Base-by-base conservation (phyloP, 2,888 invertebrate species). In the Diplolepis rosae region DNA sequence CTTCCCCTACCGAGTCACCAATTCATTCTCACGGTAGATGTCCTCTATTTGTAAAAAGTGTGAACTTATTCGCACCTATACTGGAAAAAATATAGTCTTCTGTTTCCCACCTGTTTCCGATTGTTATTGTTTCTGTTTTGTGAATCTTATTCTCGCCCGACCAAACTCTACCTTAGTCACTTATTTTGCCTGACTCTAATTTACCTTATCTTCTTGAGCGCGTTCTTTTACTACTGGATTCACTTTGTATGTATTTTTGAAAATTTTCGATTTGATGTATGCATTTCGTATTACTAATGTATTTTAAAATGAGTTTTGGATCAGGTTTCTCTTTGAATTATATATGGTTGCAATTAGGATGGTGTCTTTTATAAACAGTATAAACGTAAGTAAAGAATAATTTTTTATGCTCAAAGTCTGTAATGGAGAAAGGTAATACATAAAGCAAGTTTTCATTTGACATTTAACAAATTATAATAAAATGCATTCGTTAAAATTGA, bases 41-140 rank as follows among this genome's bases (percentile, higher is more conserved):
- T 45, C 61, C 15, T 39, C 67, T 51, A 45, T 70, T 66, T 69
- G 15, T 22, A 61, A 66, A 68, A 39, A 48, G 69, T 69, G 48
- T 32, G 11, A 48, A 32, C 30, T 50, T 66, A 32, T 32, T 67
- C 35, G 50, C 66, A 32, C 52, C 66, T 67, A 30, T 27, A 51
- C 51, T 30, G 30, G 39, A 32, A 27, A 71, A 71, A 51, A 42
- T n/a, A 42, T 54, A 65, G 30, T 51, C 22, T 52, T 66, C 66
- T 67, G n/a, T n/a, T n/a, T n/a, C n/a, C n/a, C n/a, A n/a, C n/a
- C n/a, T 50, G 54, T 48, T 35, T 65, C n/a, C 54, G 28, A 51
- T 42, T 69, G 32, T 66, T 48, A 15, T 39, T 72, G 45, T 15
- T 30, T 61, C 65, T 51, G 50, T 15, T 28, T 65, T 39, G 65